These are phyloP conservation scores for Anneissia japonica DNA, from an alignment of 35 echinoderm and acorn worm genomes.

Conservation along the genomic window DNA sequence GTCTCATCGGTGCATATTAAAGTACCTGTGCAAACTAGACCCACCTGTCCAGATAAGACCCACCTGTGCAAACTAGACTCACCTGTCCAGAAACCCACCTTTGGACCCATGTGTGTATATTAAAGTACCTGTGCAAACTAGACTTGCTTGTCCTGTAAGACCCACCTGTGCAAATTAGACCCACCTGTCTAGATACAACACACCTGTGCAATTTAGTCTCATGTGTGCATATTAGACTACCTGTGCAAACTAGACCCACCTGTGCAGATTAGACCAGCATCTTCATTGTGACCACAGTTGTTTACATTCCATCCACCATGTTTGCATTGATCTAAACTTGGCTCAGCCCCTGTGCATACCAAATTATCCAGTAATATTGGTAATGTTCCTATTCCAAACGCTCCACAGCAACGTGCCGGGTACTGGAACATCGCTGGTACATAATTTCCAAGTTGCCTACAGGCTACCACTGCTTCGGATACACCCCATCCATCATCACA, in stretches of 20 bases:
- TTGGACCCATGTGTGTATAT: too few relatives aligned
- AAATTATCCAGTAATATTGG: neutral
- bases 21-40: too few relatives aligned
- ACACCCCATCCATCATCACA: slow-evolving; percentile 1
- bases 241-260: neutral
- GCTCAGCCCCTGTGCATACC: neutral
- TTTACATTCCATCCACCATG: neutral
- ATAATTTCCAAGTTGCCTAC: neutral
- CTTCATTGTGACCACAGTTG: neutral
- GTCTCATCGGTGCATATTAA: too few relatives aligned
- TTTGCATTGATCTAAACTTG: neutral
- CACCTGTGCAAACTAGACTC: too few relatives aligned
- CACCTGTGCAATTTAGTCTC: neutral
- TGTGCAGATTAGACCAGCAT: neutral
- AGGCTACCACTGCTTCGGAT: neutral
- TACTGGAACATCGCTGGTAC: neutral
- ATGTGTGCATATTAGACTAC: too few relatives aligned
- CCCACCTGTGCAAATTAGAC: too few relatives aligned
- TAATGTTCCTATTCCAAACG: neutral
- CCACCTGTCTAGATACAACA: neutral
- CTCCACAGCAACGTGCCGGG: neutral
- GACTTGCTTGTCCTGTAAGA: too few relatives aligned
- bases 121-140: too few relatives aligned
- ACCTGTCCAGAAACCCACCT: too few relatives aligned
- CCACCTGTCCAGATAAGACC: too few relatives aligned